Evolutionary conservation across 2,113 vertebrate species (phyloP), one percentile per base, ranked within the genome.

Genomic region (Tringa solitaria): DNA sequence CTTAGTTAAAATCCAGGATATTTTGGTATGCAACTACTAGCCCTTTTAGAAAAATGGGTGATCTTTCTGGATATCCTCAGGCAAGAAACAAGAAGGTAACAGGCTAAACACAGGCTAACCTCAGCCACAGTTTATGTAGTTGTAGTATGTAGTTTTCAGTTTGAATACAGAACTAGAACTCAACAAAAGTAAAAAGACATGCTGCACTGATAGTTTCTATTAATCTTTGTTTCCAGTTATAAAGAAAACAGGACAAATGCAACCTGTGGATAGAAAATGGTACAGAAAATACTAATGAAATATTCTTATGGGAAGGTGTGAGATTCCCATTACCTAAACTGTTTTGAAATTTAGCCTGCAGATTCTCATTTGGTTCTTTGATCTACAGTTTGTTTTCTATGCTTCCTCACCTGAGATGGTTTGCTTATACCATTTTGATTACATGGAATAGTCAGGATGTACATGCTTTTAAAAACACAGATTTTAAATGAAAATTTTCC

Each of bases 1-100:
- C 11, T 23, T 45, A 10, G 12, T 21, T 53, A 33, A 50, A 17
- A 57, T n/a, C 41, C 27, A 37, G 28, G 67, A 65, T 37, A 81
- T 51, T 57, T 60, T 46, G 8, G 2, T 24, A 30, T 20, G 4
- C 10, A 23, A 74, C 2, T 48, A 35, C 3, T 56, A 15, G 1
- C 4, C 2, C 2, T 10, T 57, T 43, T 37, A 59, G 19, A 76
- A 60, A 91, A 67, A 39, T 1, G 0, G 1, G 1, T 46, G 14
- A 51, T 35, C 7, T 27, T 84, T 51, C 51, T 74, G 12, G 50
- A 12, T 48, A 24, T 14, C 15, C 15, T 64, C 5, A 69, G 39
- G 56, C 5, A 56, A 46, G 13, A 50, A 89, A 14, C 18, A 57
- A n/a, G 26, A 78, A 72, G 57, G 73, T 24, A 48, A 33, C 9